phyloP scores from a whole-genome alignment of 1,140 invertebrate species.

The Ectropis grisescens region DNA sequence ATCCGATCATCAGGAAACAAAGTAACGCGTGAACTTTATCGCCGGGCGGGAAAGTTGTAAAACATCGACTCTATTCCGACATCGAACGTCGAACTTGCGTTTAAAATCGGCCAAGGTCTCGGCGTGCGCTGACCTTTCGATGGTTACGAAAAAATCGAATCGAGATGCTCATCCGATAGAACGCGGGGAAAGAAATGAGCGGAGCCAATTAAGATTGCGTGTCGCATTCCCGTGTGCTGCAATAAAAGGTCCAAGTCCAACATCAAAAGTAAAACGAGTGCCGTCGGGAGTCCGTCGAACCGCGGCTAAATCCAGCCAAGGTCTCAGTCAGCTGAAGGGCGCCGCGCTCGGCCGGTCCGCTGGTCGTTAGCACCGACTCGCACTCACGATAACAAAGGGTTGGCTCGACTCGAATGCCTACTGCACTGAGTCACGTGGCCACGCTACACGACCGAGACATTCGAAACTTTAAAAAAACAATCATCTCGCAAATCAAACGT shows the following conservation, averaged over 20 bases:
- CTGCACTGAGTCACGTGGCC: conserved; percentile 40
- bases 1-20: conserved; percentile 32
- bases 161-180: conserved; percentile 13
- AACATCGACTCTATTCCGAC: conserved; percentile 34
- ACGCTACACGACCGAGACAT: neutral
- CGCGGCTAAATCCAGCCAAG: conserved; percentile 63
- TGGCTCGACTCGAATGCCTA: conserved; percentile 35
- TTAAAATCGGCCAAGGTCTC: conserved; percentile 64
- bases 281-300: conserved; percentile 52
- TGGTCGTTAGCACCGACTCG: conserved; percentile 50
- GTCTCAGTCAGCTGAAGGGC: conserved; percentile 59
- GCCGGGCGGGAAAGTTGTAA: conserved; percentile 47
- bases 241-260: conserved; percentile 44
- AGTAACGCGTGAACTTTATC: conserved; percentile 44
- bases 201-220: conserved; percentile 28
- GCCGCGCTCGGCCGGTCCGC: conserved; percentile 46
- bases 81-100: conserved; percentile 40
- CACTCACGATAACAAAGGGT: conserved; percentile 56
- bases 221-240: conserved; percentile 34
- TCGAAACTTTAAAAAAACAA: neutral
- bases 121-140: conserved; percentile 30
- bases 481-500: too few relatives aligned
- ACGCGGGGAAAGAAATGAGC: conserved; percentile 24
- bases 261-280: conserved; percentile 53
- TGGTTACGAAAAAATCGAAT: conserved; percentile 16